Percentiles rank a stretch among this genome's conserved stretches.
Conservation (phyloP, 2,113 vertebrate genomes). For the Tachysurus fulvidraco region DNA sequence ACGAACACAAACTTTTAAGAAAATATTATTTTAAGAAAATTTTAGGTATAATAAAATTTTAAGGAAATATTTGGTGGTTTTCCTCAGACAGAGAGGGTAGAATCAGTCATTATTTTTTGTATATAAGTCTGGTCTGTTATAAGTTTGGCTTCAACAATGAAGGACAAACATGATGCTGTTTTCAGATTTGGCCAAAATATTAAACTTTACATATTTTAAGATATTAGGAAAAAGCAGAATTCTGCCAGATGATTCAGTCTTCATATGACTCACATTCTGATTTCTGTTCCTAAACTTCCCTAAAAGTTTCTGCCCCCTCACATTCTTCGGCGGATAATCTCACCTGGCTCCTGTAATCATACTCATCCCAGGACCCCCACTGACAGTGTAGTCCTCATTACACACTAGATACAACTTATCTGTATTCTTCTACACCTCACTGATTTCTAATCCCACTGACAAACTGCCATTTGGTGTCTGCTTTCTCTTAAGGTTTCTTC, state of each 20-base stretch:
- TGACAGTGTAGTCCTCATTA: neutral
- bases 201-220: neutral
- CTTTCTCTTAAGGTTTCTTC: neutral
- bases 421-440: neutral
- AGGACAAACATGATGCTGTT: neutral
- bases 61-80: neutral
- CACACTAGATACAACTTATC: neutral
- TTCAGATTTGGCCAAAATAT: constrained; percentile 9
- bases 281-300: neutral
- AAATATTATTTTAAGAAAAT: no score
- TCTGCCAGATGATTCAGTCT: constrained; percentile 11
- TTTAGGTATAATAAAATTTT: neutral
- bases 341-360: neutral
- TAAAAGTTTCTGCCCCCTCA: neutral
- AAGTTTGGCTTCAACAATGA: neutral
- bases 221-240: neutral
- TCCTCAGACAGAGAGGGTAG: neutral
- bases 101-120: neutral
- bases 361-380: neutral
- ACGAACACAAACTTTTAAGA: neutral
- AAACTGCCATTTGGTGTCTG: neutral
- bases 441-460: neutral
- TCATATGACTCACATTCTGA: neutral
- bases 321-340: neutral
- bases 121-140: neutral